phyloP scores from a whole-genome alignment of 2,888 invertebrate species.

The Nycteola revayana region DNA sequence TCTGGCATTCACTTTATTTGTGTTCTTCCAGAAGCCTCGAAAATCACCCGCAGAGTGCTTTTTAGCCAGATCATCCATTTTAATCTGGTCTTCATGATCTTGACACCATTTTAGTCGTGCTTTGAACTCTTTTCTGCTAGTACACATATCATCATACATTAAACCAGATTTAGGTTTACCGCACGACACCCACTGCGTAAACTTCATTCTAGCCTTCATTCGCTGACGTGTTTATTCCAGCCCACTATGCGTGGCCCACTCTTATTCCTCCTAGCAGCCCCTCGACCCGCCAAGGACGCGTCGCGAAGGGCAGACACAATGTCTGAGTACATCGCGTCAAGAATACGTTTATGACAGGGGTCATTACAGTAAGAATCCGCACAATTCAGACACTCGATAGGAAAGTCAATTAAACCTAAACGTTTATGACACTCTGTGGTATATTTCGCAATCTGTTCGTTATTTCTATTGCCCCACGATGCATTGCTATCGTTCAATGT shows the following conservation, averaged over 20 bases:
- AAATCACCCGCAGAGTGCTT: too few relatives aligned
- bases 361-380: constrained; percentile 8
- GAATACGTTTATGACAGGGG: constrained; percentile 6
- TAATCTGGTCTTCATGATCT: too few relatives aligned
- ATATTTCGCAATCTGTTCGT: constrained; percentile 1
- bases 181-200: background rate
- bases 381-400: constrained; percentile 1
- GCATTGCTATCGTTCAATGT: background rate
- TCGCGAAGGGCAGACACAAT: constrained; percentile 11
- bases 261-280: background rate
- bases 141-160: background rate
- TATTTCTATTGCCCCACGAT: constrained; percentile 6
- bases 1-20: too few relatives aligned
- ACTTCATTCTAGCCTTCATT: background rate
- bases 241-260: constrained; percentile 6
- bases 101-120: too few relatives aligned
- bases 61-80: too few relatives aligned
- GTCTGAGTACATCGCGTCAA: constrained; percentile 18
- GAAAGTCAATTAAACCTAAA: constrained; percentile 7
- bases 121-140: background rate
- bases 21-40: too few relatives aligned
- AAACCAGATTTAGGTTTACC: background rate
- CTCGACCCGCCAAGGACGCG: constrained; percentile 4
- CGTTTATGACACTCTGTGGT: background rate
- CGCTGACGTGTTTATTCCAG: constrained; percentile 15